These are phyloP conservation scores for Cosmia pyralina DNA, from an alignment of 2,888 invertebrate genomes.

Conservation along the genomic window DNA sequence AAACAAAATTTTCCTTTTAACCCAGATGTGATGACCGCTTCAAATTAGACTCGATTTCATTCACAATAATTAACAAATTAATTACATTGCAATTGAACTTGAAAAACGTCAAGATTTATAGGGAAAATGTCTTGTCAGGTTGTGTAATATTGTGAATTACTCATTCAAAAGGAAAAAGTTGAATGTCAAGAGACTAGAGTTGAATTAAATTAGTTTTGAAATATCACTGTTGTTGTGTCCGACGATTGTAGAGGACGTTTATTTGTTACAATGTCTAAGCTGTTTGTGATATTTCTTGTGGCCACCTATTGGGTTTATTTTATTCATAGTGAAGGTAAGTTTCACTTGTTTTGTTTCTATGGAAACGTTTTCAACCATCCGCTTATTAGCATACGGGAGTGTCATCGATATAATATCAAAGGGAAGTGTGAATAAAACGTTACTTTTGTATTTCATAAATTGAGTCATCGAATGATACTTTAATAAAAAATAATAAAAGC, in stretches of 20 bases:
- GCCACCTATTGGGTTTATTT: slow-evolving; percentile 69
- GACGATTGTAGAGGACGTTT: slow-evolving; percentile 45
- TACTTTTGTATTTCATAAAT: too few relatives aligned
- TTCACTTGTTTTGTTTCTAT: background rate
- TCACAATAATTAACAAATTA: slow-evolving; percentile 39
- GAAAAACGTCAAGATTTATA: slow-evolving; percentile 28
- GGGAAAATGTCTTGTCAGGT: slow-evolving; percentile 46
- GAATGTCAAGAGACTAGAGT: slow-evolving; percentile 57
- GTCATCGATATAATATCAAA: too few relatives aligned
- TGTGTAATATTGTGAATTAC: slow-evolving; percentile 62
- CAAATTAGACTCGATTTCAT: slow-evolving; percentile 35
- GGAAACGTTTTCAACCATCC: too few relatives aligned
- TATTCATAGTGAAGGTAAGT: slow-evolving; percentile 73
- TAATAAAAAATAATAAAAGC: too few relatives aligned
- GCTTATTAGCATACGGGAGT: too few relatives aligned
- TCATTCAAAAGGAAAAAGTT: slow-evolving; percentile 66
- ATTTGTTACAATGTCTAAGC: slow-evolving; percentile 64
- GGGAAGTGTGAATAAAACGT: too few relatives aligned
- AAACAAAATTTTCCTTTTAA: slow-evolving; percentile 11
- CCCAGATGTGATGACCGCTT: slow-evolving; percentile 24
- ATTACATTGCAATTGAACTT: slow-evolving; percentile 44
- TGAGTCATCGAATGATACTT: too few relatives aligned
- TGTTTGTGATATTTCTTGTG: slow-evolving; percentile 62
- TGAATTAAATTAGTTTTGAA: slow-evolving; percentile 47
- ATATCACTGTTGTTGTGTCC: slow-evolving; percentile 50